Conservation (phyloP, 2,797 vertebrate species). For the Rallus crepitans region DNA sequence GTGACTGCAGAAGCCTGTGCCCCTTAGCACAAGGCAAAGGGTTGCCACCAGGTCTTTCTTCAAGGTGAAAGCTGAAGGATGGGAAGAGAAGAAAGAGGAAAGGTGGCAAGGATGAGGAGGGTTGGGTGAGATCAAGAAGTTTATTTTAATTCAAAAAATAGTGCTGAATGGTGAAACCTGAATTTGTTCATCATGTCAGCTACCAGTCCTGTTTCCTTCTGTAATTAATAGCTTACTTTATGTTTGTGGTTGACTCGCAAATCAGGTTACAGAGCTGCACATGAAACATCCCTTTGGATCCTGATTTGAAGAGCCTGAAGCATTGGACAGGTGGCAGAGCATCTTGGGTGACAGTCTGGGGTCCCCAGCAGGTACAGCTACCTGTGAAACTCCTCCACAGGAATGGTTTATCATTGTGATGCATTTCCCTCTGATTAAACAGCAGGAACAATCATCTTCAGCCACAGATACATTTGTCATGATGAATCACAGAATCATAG, state of each 20-base stretch:
- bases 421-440: background rate
- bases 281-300: background rate
- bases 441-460: background rate
- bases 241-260: background rate
- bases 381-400: background rate
- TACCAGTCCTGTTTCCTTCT: background rate
- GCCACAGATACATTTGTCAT: background rate
- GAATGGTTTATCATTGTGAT: background rate
- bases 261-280: background rate
- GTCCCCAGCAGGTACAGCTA: background rate
- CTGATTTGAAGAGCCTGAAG: background rate
- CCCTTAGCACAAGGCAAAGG: background rate
- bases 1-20: background rate
- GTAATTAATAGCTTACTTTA: background rate
- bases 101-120: background rate
- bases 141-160: background rate
- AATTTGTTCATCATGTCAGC: background rate
- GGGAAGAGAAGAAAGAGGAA: background rate
- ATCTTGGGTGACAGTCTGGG: background rate
- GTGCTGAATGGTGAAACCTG: background rate
- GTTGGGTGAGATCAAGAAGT: background rate
- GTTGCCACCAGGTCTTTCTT: background rate
- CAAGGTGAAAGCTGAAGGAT: background rate
- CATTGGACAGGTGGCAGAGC: background rate
- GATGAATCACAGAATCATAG: background rate